Conservation (phyloP, 2,888 invertebrate species). For the Catocala nupta region DNA sequence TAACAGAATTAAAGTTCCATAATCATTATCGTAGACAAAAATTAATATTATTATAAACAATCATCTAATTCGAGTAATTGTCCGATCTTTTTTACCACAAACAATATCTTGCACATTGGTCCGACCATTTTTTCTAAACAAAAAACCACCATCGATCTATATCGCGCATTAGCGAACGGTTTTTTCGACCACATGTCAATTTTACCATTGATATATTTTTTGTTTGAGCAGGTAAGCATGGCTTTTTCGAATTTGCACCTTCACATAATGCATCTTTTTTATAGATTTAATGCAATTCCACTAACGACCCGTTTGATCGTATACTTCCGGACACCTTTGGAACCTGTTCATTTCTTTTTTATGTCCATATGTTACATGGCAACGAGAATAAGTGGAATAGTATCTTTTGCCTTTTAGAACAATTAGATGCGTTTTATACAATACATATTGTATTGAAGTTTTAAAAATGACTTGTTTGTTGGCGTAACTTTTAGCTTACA, state of each 20-base stretch:
- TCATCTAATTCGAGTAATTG: constrained; percentile 2
- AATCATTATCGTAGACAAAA: neutral
- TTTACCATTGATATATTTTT: constrained; percentile 69
- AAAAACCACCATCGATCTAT: constrained; percentile 64
- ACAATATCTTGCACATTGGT: constrained; percentile 30
- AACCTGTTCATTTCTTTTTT: constrained; percentile 50
- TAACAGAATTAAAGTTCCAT: neutral
- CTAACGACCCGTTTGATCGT: constrained; percentile 76
- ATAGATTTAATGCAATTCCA: constrained; percentile 72
- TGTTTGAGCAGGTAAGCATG: constrained; percentile 55
- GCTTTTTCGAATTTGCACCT: constrained; percentile 77
- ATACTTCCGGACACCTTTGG: constrained; percentile 68
- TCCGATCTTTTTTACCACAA: neutral
- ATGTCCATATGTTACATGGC: constrained; percentile 43
- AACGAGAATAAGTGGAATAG: constrained; percentile 33
- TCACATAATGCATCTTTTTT: constrained; percentile 71
- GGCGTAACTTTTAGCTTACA: no score
- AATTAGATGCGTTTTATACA: neutral
- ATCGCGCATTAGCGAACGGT: constrained; percentile 72
- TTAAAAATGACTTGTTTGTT: no score
- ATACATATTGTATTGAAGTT: no score
- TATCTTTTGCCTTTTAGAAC: constrained; percentile 9
- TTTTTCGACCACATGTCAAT: constrained; percentile 75
- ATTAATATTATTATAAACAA: neutral
- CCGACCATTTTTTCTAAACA: constrained; percentile 34